A percentile compares a stretch with the other conserved stretches of the same genome.
Conservation (phyloP, 1,140 invertebrate genomes). For the Coelopa frigida region DNA sequence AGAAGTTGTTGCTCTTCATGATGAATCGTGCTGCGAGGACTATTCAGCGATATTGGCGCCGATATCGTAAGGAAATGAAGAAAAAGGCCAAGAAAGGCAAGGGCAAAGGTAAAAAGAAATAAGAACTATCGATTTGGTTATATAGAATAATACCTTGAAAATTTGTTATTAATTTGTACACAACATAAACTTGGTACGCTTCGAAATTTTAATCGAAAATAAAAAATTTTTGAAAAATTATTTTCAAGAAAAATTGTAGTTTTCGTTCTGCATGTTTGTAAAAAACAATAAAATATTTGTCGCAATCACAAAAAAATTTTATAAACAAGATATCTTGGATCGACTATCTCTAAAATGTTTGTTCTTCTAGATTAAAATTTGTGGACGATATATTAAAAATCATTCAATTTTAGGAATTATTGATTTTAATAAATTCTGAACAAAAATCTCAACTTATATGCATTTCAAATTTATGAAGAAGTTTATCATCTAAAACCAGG, state of each 20-base stretch:
- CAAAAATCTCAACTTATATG: constrained; percentile 10
- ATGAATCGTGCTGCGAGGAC: constrained; percentile 15
- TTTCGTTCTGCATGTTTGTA: constrained; percentile 14
- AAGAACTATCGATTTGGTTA: too few relatives aligned
- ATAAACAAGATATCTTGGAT: constrained; percentile 11
- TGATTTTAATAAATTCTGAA: too few relatives aligned
- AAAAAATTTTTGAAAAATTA: constrained; percentile 7
- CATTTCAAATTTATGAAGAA: constrained; percentile 10
- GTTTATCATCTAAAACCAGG: background rate
- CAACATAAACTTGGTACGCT: constrained; percentile 6
- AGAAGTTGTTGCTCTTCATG: constrained; percentile 17
- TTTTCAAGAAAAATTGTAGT: constrained; percentile 8
- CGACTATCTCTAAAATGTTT: constrained; percentile 12
- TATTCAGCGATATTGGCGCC: constrained; percentile 12
- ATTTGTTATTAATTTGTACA: too few relatives aligned
- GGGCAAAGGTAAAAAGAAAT: constrained; percentile 15
- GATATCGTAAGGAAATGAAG: background rate
- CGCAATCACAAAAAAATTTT: constrained; percentile 14
- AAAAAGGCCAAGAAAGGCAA: constrained; percentile 11
- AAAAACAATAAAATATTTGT: constrained; percentile 15
- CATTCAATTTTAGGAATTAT: background rate
- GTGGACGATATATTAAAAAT: background rate
- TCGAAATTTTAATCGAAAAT: constrained; percentile 5
- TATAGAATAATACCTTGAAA: too few relatives aligned
- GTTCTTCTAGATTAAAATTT: constrained; percentile 1